Evolutionary conservation across 2,888 invertebrate genomes (phyloP).

Genomic region (Gonocerus acuteangulatus): DNA sequence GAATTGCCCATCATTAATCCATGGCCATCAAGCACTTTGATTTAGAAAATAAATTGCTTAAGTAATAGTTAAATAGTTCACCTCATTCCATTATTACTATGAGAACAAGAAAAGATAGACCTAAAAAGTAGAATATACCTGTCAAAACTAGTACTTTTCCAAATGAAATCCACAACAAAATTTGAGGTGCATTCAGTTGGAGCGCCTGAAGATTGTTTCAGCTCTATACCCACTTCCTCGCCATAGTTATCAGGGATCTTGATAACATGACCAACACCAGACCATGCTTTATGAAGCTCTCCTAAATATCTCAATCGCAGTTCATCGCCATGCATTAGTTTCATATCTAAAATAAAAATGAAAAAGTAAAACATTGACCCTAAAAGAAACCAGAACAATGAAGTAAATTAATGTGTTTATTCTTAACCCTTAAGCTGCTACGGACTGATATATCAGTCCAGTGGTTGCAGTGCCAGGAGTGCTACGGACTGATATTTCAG

Average conservation of each 20-base stretch:
- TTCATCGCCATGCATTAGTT: conserved; percentile 98
- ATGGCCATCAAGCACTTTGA: too few relatives aligned
- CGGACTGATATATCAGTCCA: too few relatives aligned
- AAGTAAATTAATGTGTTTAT: not conserved
- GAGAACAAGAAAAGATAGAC: too few relatives aligned
- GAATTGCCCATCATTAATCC: too few relatives aligned
- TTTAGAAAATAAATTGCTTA: too few relatives aligned
- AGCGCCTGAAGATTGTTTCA: conserved; percentile 85
- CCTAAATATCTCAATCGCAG: conserved; percentile 85
- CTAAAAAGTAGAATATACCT: too few relatives aligned
- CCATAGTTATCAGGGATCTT: conserved; percentile 92
- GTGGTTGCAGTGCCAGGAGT: too few relatives aligned
- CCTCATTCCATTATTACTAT: too few relatives aligned
- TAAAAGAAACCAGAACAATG: not conserved
- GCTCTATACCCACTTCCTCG: conserved; percentile 94
- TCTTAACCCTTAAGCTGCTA: too few relatives aligned
- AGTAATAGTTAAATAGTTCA: too few relatives aligned
- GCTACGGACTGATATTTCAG: too few relatives aligned
- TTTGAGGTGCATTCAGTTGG: conserved; percentile 90
- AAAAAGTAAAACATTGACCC: not conserved
- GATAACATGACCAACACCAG: conserved; percentile 96
- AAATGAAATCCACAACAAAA: conserved; percentile 97
- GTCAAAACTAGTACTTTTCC: conserved; percentile 98
- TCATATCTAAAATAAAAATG: conserved; percentile 63
- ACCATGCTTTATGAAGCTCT: conserved; percentile 90